Conservation (phyloP, 2,797 vertebrate genomes). For the Sebastiscus albofasciatus region DNA sequence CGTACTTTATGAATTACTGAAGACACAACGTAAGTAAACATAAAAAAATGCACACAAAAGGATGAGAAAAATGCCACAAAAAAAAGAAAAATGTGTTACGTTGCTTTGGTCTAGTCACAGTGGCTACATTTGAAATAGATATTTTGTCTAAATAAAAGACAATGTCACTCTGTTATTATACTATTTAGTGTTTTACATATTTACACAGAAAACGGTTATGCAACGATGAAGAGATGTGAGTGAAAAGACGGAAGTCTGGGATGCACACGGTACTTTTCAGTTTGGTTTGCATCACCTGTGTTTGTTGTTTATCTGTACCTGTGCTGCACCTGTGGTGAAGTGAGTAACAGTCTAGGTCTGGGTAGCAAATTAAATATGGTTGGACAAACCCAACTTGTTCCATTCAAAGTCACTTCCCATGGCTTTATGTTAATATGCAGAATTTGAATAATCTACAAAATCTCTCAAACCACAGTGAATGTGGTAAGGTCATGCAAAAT, state of each 20-base stretch:
- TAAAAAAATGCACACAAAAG: constrained; percentile 53
- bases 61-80: constrained; percentile 56
- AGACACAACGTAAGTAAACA: constrained; percentile 66
- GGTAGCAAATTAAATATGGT: constrained; percentile 16
- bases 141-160: constrained; percentile 79
- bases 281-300: constrained; percentile 37
- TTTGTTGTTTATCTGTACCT: constrained; percentile 42
- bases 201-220: constrained; percentile 73
- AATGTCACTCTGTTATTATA: constrained; percentile 79
- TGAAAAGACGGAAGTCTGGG: not conserved
- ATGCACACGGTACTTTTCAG: constrained; percentile 45
- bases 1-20: constrained; percentile 75
- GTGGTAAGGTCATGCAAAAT: constrained; percentile 40
- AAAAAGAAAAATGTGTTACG: constrained; percentile 75
- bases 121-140: constrained; percentile 83
- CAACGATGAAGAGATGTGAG: constrained; percentile 34
- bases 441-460: constrained; percentile 13
- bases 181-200: constrained; percentile 79
- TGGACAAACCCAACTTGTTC: constrained; percentile 25
- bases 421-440: constrained; percentile 21
- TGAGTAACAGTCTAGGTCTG: constrained; percentile 63
- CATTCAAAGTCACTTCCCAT: constrained; percentile 18
- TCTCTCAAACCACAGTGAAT: constrained; percentile 40
- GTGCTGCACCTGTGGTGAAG: constrained; percentile 24
- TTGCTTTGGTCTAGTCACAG: constrained; percentile 95